A percentile compares a stretch with the other conserved stretches of the same genome.
These are phyloP conservation scores for Camptogramma bilineatum DNA, from an alignment of 2,888 invertebrate species.

Conservation along the genomic window DNA sequence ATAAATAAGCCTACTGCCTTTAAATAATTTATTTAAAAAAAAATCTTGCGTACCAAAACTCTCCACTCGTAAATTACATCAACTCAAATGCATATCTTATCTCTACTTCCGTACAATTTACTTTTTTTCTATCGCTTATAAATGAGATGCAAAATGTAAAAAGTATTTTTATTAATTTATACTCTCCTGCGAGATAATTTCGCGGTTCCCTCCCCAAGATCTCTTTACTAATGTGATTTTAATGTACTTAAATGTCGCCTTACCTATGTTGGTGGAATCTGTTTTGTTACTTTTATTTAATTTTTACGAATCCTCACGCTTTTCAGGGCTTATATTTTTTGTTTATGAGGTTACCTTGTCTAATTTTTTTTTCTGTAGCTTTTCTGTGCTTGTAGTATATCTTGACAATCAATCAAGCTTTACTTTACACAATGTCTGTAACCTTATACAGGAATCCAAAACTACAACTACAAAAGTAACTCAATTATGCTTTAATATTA, in stretches of 20 bases:
- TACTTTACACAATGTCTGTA: too few relatives aligned
- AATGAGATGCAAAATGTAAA: constrained; percentile 71
- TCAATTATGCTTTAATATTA: too few relatives aligned
- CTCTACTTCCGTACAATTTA: constrained; percentile 79
- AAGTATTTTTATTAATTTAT: constrained; percentile 77
- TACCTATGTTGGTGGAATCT: constrained; percentile 74
- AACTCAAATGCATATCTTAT: constrained; percentile 58
- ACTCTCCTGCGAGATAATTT: constrained; percentile 78
- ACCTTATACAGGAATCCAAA: too few relatives aligned
- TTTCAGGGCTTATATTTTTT: constrained; percentile 1
- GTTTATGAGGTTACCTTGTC: neutral
- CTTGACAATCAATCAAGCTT: too few relatives aligned
- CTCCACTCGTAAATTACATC: constrained; percentile 39
- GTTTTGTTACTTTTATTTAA: constrained; percentile 58
- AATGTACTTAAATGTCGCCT: constrained; percentile 80
- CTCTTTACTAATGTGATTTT: constrained; percentile 83
- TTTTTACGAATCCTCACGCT: constrained; percentile 13
- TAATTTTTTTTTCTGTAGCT: neutral
- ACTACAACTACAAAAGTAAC: too few relatives aligned
- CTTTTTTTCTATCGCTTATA: constrained; percentile 65
- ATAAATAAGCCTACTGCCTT: too few relatives aligned
- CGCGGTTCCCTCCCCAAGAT: constrained; percentile 69
- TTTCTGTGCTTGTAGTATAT: too few relatives aligned
- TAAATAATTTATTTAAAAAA: too few relatives aligned
- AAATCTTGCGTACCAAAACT: too few relatives aligned